Conservation (phyloP, 1,140 invertebrate species). For the Tetraneura akinire region DNA sequence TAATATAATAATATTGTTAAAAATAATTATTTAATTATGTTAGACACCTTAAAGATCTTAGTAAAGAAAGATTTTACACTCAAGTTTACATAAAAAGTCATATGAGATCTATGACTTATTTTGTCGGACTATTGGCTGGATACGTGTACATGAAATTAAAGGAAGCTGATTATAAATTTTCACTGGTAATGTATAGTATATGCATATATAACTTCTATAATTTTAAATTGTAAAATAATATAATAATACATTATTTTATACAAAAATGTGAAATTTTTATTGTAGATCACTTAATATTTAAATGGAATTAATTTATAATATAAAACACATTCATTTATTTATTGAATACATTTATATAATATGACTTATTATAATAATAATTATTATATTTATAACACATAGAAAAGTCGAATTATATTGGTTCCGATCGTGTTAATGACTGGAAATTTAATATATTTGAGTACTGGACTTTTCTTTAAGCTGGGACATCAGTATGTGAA, state of each 20-base stretch:
- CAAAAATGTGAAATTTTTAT: neutral
- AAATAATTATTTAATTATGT: neutral
- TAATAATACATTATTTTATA: neutral
- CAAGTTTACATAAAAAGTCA: slow-evolving; percentile 71
- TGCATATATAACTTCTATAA: neutral
- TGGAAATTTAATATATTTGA: slow-evolving; percentile 24
- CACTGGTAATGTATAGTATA: slow-evolving; percentile 55
- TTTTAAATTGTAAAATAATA: neutral
- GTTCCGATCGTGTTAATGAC: neutral
- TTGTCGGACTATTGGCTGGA: slow-evolving; percentile 67
- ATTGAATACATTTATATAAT: neutral
- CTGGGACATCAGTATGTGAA: neutral
- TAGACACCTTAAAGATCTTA: slow-evolving; percentile 16
- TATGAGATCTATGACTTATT: slow-evolving; percentile 69
- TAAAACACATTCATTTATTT: neutral
- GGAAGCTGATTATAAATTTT: slow-evolving; percentile 61
- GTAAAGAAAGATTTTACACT: slow-evolving; percentile 53
- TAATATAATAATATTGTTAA: neutral
- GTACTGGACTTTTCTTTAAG: neutral
- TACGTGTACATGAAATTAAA: slow-evolving; percentile 68
- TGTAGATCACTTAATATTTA: neutral
- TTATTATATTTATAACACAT: neutral
- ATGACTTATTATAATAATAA: slow-evolving; percentile 1
- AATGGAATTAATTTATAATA: too few species aligned
- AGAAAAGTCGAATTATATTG: slow-evolving; percentile 38